These are phyloP conservation scores for Pygoscelis adeliae DNA, from an alignment of 2,113 vertebrate species.

Conservation along the genomic window DNA sequence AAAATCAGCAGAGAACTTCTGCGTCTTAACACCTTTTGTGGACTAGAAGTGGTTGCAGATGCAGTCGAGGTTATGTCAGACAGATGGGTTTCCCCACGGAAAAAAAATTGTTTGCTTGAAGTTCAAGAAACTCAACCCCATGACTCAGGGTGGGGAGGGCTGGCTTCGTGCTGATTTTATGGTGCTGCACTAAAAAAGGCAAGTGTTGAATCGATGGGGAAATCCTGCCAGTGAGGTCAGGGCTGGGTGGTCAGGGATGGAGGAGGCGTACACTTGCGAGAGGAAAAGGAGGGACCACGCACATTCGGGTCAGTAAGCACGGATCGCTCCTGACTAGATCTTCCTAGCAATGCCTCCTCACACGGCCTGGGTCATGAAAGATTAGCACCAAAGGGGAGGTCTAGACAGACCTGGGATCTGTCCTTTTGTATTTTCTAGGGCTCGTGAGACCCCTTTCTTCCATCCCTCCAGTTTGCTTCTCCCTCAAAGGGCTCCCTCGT, in stretches of 20 bases:
- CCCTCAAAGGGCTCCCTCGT: background rate
- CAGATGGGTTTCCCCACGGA: background rate
- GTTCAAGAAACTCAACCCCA: background rate
- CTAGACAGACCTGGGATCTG: background rate
- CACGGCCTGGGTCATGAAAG: background rate
- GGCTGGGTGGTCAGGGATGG: background rate
- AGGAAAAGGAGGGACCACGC: background rate
- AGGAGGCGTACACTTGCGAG: accelerated
- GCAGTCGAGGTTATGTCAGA: background rate
- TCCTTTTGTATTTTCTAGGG: background rate
- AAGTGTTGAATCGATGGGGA: background rate
- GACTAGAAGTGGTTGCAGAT: background rate
- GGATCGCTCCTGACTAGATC: background rate
- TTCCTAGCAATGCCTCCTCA: background rate
- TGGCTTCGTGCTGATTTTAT: background rate
- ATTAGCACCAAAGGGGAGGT: background rate
- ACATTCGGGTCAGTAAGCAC: background rate
- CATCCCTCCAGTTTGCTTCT: background rate
- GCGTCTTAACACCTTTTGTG: background rate
- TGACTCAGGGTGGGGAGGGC: background rate
- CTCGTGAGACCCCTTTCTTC: background rate
- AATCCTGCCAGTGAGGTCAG: background rate
- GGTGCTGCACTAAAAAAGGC: background rate
- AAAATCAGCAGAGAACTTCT: background rate
- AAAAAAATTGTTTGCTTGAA: background rate